Evolutionary conservation across 2,113 vertebrate genomes (phyloP).

Genomic region (Cyrtonyx montezumae): DNA sequence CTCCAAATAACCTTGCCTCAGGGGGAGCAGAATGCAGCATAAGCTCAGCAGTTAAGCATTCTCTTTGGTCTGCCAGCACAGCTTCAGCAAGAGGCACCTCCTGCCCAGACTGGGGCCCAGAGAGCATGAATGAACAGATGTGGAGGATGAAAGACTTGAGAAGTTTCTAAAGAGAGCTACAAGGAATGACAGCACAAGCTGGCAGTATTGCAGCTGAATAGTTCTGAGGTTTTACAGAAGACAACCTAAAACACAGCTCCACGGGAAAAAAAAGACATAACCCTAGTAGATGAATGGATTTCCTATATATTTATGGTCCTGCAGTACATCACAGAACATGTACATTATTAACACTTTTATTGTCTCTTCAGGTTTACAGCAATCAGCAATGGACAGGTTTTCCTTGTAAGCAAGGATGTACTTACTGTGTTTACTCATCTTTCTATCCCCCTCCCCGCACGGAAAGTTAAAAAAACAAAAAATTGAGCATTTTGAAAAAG

Average conservation of each 20-base stretch:
- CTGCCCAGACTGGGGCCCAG: not conserved
- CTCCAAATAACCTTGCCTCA: not conserved
- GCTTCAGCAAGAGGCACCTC: not conserved
- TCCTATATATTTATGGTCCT: not conserved
- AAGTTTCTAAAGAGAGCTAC: not conserved
- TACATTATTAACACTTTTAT: not conserved
- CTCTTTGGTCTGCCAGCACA: not conserved
- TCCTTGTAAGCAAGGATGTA: not conserved
- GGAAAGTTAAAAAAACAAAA: not conserved
- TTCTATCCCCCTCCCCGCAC: not conserved
- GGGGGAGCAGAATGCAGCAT: rapidly evolving
- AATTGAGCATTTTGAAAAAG: not conserved
- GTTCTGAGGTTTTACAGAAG: not conserved
- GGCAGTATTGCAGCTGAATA: not conserved
- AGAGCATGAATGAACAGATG: rapidly evolving
- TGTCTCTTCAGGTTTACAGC: not conserved
- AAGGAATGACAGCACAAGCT: not conserved
- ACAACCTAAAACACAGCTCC: not conserved
- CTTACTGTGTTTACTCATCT: not conserved
- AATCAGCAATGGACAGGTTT: not conserved
- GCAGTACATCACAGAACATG: not conserved
- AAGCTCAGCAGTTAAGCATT: not conserved
- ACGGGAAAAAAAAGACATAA: not conserved
- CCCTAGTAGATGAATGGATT: not conserved
- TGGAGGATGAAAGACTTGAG: not conserved